These are phyloP conservation scores for Pygocentrus nattereri DNA, from an alignment of 2,797 vertebrate genomes.

Conservation along the genomic window DNA sequence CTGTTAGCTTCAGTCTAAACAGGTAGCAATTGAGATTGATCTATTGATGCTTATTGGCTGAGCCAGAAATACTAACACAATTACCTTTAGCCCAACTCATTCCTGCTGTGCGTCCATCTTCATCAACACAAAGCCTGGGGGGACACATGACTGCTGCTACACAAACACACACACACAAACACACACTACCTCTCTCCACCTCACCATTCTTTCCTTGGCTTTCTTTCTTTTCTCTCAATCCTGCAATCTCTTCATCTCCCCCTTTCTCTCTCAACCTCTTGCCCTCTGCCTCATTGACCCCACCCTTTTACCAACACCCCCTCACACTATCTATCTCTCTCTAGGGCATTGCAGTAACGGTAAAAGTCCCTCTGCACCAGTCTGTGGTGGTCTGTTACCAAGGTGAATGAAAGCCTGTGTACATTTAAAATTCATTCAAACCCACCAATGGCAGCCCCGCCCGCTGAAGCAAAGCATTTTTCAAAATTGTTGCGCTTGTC, in stretches of 20 bases:
- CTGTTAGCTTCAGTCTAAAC: slow-evolving; percentile 67
- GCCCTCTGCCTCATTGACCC: slow-evolving; percentile 31
- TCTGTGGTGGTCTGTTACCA: slow-evolving; percentile 43
- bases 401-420: slow-evolving; percentile 63
- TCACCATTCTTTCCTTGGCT: slow-evolving; percentile 46
- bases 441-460: slow-evolving; percentile 62
- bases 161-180: slow-evolving; percentile 33
- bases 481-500: neutral
- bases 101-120: slow-evolving; percentile 77
- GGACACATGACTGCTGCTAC: slow-evolving; percentile 65
- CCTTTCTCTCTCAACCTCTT: slow-evolving; percentile 50
- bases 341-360: slow-evolving; percentile 71
- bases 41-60: slow-evolving; percentile 78
- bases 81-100: slow-evolving; percentile 69
- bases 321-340: slow-evolving; percentile 12
- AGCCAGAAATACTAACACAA: slow-evolving; percentile 72
- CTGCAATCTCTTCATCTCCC: slow-evolving; percentile 53
- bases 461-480: neutral
- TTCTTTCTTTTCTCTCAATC: slow-evolving; percentile 48
- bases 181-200: slow-evolving; percentile 43
- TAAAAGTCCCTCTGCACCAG: slow-evolving; percentile 48
- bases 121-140: slow-evolving; percentile 76
- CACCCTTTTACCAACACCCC: slow-evolving; percentile 9
- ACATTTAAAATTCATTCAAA: slow-evolving; percentile 65
- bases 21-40: slow-evolving; percentile 74